Base-by-base conservation (phyloP, 1,140 invertebrate genomes). In the Propsilocerus akamusi region DNA sequence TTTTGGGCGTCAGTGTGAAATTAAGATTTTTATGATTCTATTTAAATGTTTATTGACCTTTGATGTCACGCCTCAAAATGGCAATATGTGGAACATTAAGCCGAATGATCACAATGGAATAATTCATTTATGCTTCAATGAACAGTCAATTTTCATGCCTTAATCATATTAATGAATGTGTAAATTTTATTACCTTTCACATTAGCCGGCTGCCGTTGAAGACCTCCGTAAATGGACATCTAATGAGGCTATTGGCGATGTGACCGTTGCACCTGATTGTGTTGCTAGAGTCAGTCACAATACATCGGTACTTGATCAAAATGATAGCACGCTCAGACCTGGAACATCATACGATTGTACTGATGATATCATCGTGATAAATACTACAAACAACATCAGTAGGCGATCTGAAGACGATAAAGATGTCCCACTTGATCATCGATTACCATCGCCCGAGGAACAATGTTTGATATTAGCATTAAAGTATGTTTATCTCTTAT, bases 221-320 rank as follows among this genome's bases (percentile, higher is more conserved):
- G 79, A 84, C 53, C 71, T 89, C 37, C 73, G 85, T 50, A 75
- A 81, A 71, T 89, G 86, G 85, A 87, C 83, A 26, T 87, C 83
- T 25, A 74, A 72, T 52, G 85, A 90, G 64, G 85, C 84, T 11
- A 63, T 88, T 26, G 84, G 85, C 49, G 83, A 86, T 59, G 72
- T 86, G 41, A 87, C 83, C 12, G 81, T 84, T 12, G 72, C 78
- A 17, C 80, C 83, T 23, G 80, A 85, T 63, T 80, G 81, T 53
- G 73, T 78, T 51, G 74, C 77, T 53, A 59, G 62, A 49, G 63
- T 65, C 53, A 63, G 57, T 1, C n/a, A 46, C 7, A 47, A 24
- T 32, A 28, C 25, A n/a, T 25, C 11, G 11, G 17, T 12, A 11
- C 20, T 12, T 3, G 46, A 25, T 47, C 46, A 24, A n/a, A 26